Evolutionary conservation across 2,113 vertebrate genomes (phyloP).

Genomic region (Cebidichthys violaceus): DNA sequence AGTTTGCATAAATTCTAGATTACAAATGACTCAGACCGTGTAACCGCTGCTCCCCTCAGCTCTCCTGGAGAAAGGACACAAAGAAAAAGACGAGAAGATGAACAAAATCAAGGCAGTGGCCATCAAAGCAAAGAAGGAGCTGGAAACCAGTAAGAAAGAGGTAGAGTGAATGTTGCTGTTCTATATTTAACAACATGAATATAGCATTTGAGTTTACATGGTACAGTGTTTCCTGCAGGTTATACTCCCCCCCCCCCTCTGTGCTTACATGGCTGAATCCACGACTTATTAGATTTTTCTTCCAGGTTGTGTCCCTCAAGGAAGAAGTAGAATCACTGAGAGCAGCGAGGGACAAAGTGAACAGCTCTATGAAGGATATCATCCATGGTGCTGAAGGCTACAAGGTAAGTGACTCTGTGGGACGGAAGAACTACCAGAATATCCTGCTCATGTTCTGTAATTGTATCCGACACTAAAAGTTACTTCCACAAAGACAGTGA

Average conservation of each 20-base stretch:
- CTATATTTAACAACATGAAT: not conserved
- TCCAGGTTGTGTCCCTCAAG: slow-evolving; percentile 84
- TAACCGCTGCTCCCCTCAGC: slow-evolving; percentile 54
- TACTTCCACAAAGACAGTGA: not conserved
- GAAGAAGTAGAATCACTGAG: slow-evolving; percentile 87
- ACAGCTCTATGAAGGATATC: slow-evolving; percentile 91
- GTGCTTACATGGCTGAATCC: not conserved
- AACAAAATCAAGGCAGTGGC: slow-evolving; percentile 96
- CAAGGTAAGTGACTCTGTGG: slow-evolving; percentile 85
- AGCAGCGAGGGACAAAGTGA: slow-evolving; percentile 88
- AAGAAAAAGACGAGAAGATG: slow-evolving; percentile 90
- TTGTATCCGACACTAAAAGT: not conserved
- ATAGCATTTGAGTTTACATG: not conserved
- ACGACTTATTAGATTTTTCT: not conserved
- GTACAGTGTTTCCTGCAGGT: not conserved
- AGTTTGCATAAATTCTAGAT: not conserved
- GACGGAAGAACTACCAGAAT: not conserved
- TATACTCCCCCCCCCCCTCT: not conserved
- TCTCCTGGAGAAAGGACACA: slow-evolving; percentile 78
- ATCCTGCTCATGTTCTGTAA: not conserved
- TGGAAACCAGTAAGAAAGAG: slow-evolving; percentile 92
- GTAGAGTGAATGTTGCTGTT: slow-evolving; percentile 73
- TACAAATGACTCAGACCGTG: not conserved
- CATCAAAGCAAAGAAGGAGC: slow-evolving; percentile 95
- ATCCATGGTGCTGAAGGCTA: slow-evolving; percentile 95